These are phyloP conservation scores for Rhingia rostrata DNA, from an alignment of 2,888 invertebrate genomes.

Conservation along the genomic window DNA sequence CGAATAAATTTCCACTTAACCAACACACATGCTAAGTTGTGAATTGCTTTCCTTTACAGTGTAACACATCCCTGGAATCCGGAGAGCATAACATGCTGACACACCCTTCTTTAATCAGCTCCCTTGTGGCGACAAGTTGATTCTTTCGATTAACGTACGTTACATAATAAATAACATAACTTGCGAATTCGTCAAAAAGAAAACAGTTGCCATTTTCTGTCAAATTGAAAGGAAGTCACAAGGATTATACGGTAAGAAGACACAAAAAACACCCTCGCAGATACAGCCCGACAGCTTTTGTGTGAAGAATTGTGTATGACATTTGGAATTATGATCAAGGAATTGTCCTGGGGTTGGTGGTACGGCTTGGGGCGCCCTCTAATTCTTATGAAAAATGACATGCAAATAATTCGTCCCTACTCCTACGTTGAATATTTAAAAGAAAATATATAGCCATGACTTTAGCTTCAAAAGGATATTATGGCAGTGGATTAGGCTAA, in stretches of 20 bases:
- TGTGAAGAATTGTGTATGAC: conserved; percentile 34
- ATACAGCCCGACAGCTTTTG: neutral
- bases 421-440: neutral
- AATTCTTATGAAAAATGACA: neutral
- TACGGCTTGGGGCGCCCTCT: neutral
- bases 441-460: neutral
- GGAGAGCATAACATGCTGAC: neutral
- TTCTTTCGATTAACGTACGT: conserved; percentile 48
- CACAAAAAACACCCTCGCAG: neutral
- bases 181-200: conserved; percentile 1
- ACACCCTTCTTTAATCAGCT: conserved; percentile 48
- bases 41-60: neutral
- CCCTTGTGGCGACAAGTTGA: conserved; percentile 43
- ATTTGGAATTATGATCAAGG: conserved; percentile 4
- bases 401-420: neutral
- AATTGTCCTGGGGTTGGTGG: neutral
- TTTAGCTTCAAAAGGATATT: neutral
- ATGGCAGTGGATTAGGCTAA: no score
- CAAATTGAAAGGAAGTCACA: conserved; percentile 18
- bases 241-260: neutral
- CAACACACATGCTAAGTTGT: neutral
- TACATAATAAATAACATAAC: conserved; percentile 6
- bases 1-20: neutral
- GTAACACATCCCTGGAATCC: neutral
- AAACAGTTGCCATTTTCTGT: conserved; percentile 32